Evolutionary conservation across 2,888 invertebrate genomes (phyloP).

Genomic region (Catotricha subobsoleta): DNA sequence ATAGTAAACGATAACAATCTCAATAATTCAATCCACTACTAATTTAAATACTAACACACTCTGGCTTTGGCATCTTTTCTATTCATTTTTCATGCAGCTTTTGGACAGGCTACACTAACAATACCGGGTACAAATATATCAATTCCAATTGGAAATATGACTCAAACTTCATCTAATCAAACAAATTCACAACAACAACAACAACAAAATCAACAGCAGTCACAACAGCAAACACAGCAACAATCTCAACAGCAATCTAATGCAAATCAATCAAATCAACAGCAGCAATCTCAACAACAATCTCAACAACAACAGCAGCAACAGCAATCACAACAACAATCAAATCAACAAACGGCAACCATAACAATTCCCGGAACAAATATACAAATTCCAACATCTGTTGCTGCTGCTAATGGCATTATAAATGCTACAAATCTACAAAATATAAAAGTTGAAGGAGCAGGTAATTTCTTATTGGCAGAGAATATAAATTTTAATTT

Average conservation of each 20-base stretch:
- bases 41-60: too few relatives aligned
- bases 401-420: constrained; percentile 26
- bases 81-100: constrained; percentile 8
- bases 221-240: constrained; percentile 17
- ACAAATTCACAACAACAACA: constrained; percentile 7
- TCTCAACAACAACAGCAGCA: constrained; percentile 21
- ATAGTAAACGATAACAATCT: too few relatives aligned
- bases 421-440: constrained; percentile 16
- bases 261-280: constrained; percentile 11
- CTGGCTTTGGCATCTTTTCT: constrained; percentile 2
- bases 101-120: constrained; percentile 34
- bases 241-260: constrained; percentile 13
- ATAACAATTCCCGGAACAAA: constrained; percentile 30
- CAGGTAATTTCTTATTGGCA: constrained; percentile 5
- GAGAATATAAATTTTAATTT: background rate
- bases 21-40: too few relatives aligned
- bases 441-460: constrained; percentile 12
- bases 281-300: background rate
- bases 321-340: constrained; percentile 15
- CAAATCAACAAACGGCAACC: constrained; percentile 19
- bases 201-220: constrained; percentile 9
- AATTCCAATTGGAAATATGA: constrained; percentile 29
- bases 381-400: constrained; percentile 27
- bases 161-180: constrained; percentile 2
- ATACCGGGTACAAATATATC: constrained; percentile 39